Conservation (phyloP, 1,140 invertebrate genomes). For the Apolygus lucorum region DNA sequence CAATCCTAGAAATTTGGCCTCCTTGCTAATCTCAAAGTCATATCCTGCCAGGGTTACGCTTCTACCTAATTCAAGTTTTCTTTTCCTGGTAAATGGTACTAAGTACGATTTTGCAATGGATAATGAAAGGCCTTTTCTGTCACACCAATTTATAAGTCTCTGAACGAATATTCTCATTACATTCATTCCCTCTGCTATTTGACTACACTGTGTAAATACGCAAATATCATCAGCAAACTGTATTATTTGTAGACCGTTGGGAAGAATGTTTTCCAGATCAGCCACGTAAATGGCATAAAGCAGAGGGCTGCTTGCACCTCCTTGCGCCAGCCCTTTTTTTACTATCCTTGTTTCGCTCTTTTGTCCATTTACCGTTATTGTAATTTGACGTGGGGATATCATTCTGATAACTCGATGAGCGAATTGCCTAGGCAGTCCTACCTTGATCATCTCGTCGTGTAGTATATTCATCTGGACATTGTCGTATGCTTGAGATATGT, state of each 20-base stretch:
- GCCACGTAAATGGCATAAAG: constrained; percentile 3
- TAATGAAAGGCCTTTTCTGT: too few species aligned
- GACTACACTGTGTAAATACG: too few species aligned
- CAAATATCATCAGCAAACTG: constrained; percentile 17
- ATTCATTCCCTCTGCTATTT: too few species aligned
- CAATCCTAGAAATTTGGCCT: too few species aligned
- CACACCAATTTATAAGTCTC: too few species aligned
- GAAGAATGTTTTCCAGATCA: not conserved
- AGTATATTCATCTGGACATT: not conserved
- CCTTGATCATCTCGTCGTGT: not conserved
- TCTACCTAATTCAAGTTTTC: too few species aligned
- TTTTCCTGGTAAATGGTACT: too few species aligned
- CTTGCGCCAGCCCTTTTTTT: constrained; percentile 12
- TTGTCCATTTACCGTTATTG: not conserved
- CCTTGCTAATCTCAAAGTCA: too few species aligned
- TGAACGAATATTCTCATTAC: too few species aligned
- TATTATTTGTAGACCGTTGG: not conserved
- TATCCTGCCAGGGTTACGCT: too few species aligned
- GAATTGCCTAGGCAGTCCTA: not conserved
- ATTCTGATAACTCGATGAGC: not conserved
- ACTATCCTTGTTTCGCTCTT: constrained; percentile 1
- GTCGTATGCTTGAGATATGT: too few species aligned
- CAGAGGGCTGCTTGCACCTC: not conserved
- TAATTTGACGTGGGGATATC: constrained; percentile 3
- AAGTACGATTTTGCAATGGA: too few species aligned